Evolutionary conservation across 2,113 vertebrate species (phyloP), one percentile per base, ranked within the genome.

Genomic region (Oncorhynchus mykiss): DNA sequence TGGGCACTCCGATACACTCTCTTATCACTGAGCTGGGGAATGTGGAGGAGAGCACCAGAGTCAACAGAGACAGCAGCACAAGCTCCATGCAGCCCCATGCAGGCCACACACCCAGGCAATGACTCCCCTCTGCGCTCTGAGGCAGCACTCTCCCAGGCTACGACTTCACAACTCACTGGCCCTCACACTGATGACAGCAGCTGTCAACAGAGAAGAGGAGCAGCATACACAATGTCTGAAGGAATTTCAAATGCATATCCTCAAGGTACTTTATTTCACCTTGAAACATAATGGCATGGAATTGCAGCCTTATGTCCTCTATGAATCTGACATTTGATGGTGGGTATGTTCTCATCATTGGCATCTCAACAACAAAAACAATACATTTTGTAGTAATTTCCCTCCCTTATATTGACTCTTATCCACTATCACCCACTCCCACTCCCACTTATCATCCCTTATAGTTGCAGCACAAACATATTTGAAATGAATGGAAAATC

Each of bases 21-120:
- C 84, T 91, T 91, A 90, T 91, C 90, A 90, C 89, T 78, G 54
- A 62, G 69, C 76, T 87, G 87, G 86, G 84, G 87, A 91, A 89
- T 91, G 85, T 87, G 83, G 74, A 86, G 78, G 77, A 66, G 82
- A 66, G 82, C 74, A 71, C 65, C 71, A 72, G 34, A 82, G 76
- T 76, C 82, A 83, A 79, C 81, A 87, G 76, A 65, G 73, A 67
- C 66, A 24, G 24, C 24, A 29, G 73, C 45, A 27, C 39, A 3
- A 11, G 73, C 45, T 27, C 39, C 8, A n/a, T 20, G 34, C 39
- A 22, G 4, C 25, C 25, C 65, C 13, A 67, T 45, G 65, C 24
- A 25, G 65, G 22, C 65, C 65, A 67, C 24, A 31, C 25, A 25
- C 25, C 65, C 65, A 67, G 25, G 14, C 13, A 54, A 54, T 54